phyloP scores from a whole-genome alignment of 2,888 invertebrate species.

The Trichacis sp. region DNA sequence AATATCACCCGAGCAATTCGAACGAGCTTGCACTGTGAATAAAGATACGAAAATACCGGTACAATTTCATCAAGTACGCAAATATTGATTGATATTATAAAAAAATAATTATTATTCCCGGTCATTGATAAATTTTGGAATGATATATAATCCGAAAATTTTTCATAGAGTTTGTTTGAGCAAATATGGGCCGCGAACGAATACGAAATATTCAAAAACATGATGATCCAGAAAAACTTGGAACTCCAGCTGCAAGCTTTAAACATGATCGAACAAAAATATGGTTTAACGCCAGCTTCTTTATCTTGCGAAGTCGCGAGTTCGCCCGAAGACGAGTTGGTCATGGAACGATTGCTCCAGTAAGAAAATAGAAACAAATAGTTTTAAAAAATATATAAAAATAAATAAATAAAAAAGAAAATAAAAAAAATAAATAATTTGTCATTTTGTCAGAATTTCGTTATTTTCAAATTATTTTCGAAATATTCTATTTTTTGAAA shows the following conservation, averaged over 20 bases:
- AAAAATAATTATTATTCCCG: too few relatives aligned
- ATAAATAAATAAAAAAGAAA: too few relatives aligned
- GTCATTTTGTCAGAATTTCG: too few relatives aligned
- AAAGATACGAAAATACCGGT: slow-evolving; percentile 69
- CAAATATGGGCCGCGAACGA: slow-evolving; percentile 95
- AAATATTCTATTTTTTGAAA: too few relatives aligned
- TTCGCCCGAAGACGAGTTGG: slow-evolving; percentile 71
- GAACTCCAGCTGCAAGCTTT: slow-evolving; percentile 91
- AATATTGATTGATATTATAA: not conserved
- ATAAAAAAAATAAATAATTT: too few relatives aligned
- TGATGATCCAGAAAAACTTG: slow-evolving; percentile 94
- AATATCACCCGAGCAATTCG: slow-evolving; percentile 89
- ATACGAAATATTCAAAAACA: slow-evolving; percentile 86
- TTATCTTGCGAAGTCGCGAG: slow-evolving; percentile 68
- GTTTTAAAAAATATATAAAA: too few relatives aligned
- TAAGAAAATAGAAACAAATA: slow-evolving; percentile 60
- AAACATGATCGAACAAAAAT: slow-evolving; percentile 85
- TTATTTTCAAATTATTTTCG: too few relatives aligned
- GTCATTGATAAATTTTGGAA: too few relatives aligned
- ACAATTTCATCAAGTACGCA: slow-evolving; percentile 71
- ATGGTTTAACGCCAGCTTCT: slow-evolving; percentile 77
- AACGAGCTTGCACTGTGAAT: slow-evolving; percentile 78
- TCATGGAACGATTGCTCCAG: slow-evolving; percentile 76
- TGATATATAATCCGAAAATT: too few relatives aligned
- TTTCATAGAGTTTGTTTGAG: slow-evolving; percentile 73